Conservation (phyloP, 2,113 vertebrate genomes). For the Psophia crepitans region DNA sequence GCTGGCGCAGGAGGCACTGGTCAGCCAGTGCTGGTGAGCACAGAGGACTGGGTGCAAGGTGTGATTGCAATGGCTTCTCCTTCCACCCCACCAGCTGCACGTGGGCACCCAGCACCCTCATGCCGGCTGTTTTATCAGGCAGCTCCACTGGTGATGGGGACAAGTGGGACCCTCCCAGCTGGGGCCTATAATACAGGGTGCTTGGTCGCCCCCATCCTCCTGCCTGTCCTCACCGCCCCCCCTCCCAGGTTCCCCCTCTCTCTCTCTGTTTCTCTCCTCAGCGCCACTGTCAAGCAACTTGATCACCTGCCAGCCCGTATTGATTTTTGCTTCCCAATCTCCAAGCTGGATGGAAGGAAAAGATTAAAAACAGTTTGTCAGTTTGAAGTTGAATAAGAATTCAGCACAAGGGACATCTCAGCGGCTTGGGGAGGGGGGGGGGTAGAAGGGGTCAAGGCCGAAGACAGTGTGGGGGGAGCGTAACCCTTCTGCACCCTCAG, state of each 20-base stretch:
- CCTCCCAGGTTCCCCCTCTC: not conserved
- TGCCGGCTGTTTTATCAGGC: conserved; percentile 64
- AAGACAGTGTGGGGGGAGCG: not conserved
- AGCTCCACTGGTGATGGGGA: conserved; percentile 73
- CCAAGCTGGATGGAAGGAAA: conserved; percentile 94
- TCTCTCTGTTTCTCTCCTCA: conserved; percentile 57
- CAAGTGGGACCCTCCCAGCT: conserved; percentile 29
- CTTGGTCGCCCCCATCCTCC: conserved; percentile 23
- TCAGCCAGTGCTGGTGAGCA: not conserved
- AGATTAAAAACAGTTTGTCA: conserved; percentile 99
- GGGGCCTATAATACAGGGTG: conserved; percentile 73
- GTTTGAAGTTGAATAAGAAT: conserved; percentile 98
- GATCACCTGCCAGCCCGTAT: conserved; percentile 96
- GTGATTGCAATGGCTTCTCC: not conserved
- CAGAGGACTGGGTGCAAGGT: not conserved
- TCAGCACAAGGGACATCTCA: conserved; percentile 82
- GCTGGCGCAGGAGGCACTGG: no score
- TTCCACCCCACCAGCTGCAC: conserved; percentile 16
- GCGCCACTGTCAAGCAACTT: conserved; percentile 81
- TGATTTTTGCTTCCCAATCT: conserved; percentile 99
- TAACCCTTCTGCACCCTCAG: conserved; percentile 42
- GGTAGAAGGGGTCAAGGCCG: conserved; percentile 55
- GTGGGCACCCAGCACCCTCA: conserved; percentile 74
- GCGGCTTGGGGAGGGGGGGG: conserved; percentile 59
- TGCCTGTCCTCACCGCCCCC: not conserved